A percentile compares a stretch with the other conserved stretches of the same genome.
Conservation (phyloP, 2,113 vertebrate species). For the Elaphurus davidianus region DNA sequence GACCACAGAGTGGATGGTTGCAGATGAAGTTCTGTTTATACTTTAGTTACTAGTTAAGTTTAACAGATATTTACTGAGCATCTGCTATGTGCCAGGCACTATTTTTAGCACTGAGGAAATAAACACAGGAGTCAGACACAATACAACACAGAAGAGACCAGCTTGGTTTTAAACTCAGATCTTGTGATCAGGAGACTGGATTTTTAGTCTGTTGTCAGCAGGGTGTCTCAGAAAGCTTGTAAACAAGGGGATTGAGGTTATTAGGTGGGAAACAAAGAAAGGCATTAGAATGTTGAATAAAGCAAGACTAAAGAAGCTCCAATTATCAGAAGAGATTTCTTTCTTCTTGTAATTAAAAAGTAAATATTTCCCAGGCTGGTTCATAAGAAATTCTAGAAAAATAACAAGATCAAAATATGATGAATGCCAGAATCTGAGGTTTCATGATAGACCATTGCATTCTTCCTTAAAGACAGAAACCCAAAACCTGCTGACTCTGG, state of each 20-base stretch:
- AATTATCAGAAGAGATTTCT: neutral
- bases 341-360: conserved; percentile 35
- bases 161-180: conserved; percentile 11
- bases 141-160: neutral
- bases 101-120: neutral
- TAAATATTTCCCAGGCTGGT: neutral
- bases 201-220: neutral
- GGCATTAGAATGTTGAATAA: neutral
- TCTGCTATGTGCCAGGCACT: neutral
- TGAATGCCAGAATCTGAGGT: neutral
- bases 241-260: neutral
- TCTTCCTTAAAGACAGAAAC: conserved; percentile 19
- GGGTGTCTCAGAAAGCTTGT: neutral
- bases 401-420: neutral
- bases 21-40: neutral
- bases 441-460: neutral
- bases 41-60: neutral
- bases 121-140: neutral
- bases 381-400: conserved; percentile 32
- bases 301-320: neutral
- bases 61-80: neutral
- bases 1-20: neutral
- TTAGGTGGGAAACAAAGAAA: conserved; percentile 8
- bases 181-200: neutral
- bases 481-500: neutral